Conservation (phyloP, 2,113 vertebrate species). For the Lagopus leucura region DNA sequence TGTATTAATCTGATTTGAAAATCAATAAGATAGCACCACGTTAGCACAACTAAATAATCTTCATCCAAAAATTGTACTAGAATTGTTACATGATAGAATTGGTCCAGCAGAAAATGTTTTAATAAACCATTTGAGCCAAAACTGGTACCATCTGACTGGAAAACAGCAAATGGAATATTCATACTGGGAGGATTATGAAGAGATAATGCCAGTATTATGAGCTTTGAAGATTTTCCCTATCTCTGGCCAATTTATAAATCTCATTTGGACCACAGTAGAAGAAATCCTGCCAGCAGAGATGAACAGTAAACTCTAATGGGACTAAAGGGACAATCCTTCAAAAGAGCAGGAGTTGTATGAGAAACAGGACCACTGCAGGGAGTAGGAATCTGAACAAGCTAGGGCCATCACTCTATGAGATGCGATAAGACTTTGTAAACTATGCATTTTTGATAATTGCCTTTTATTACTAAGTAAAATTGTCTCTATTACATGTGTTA, state of each 20-base stretch:
- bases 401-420: neutral
- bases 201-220: slow-evolving; percentile 36
- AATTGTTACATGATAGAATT: neutral
- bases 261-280: neutral
- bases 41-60: neutral
- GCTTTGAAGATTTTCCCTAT: slow-evolving; percentile 10
- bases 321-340: neutral
- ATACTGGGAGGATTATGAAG: slow-evolving; percentile 7
- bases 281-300: neutral
- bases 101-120: slow-evolving; percentile 3
- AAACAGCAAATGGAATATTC: slow-evolving; percentile 33
- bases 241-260: slow-evolving; percentile 30
- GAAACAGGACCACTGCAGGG: neutral
- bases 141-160: slow-evolving; percentile 8
- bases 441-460: neutral
- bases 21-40: neutral
- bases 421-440: neutral
- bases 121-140: slow-evolving; percentile 28
- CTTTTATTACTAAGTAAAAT: neutral
- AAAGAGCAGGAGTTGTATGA: neutral
- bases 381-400: neutral
- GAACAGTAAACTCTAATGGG: neutral
- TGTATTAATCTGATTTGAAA: neutral
- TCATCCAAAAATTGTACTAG: neutral
- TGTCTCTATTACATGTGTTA: neutral